Evolutionary conservation across 2,113 vertebrate genomes (phyloP).

Genomic region (Grammomys surdaster): DNA sequence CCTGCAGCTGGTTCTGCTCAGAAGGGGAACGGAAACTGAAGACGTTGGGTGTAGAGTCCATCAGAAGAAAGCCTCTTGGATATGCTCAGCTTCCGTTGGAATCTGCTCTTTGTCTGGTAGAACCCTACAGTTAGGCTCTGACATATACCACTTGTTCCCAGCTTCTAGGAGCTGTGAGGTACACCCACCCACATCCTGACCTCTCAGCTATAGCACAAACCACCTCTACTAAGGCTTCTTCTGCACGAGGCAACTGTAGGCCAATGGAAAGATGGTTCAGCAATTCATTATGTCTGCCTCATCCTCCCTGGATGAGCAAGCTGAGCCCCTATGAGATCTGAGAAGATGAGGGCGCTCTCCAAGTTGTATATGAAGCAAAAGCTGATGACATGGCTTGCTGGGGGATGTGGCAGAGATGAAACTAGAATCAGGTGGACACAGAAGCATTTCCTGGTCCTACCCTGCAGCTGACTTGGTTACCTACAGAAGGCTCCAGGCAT

Average conservation of each 20-base stretch:
- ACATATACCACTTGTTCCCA: neutral
- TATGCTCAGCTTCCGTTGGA: neutral
- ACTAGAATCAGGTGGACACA: neutral
- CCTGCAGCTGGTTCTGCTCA: neutral
- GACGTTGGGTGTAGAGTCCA: fast-evolving
- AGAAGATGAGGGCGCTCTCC: neutral
- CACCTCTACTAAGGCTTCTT: neutral
- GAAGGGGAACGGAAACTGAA: neutral
- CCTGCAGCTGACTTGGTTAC: neutral
- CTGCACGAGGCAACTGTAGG: neutral
- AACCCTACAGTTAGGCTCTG: neutral
- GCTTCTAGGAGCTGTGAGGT: neutral
- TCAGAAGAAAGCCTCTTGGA: neutral
- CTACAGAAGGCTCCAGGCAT: neutral
- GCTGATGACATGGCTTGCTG: neutral
- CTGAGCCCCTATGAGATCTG: neutral
- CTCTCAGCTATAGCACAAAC: neutral
- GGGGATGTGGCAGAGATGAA: fast-evolving
- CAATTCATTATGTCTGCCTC: neutral
- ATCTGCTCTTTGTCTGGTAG: too few relatives aligned
- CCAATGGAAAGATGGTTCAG: neutral
- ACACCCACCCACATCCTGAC: neutral
- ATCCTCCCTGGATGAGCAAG: neutral
- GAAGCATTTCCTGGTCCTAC: neutral
- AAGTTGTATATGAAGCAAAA: neutral